A percentile compares a stretch with the other conserved stretches of the same genome.
Conservation (phyloP, 2,888 invertebrate genomes). For the Sialis lutaria region DNA sequence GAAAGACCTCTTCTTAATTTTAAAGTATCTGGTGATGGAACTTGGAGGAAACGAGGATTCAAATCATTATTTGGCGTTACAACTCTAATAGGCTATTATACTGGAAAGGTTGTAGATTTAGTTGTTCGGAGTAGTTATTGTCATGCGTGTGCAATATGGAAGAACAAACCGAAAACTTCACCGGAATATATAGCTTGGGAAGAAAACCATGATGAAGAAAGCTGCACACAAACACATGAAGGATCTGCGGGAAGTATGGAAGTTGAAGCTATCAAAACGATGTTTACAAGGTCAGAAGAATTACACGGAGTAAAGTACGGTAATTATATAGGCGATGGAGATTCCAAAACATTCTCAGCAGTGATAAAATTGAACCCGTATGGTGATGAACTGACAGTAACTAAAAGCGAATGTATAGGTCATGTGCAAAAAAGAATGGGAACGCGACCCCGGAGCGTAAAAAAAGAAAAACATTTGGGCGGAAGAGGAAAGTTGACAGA, state of each 20-base stretch:
- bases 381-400: not conserved
- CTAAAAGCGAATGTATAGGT: slow-evolving; percentile 4
- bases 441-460: not conserved
- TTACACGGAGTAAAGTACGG: not conserved
- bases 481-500: no score
- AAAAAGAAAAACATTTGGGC: slow-evolving; percentile 1
- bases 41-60: slow-evolving; percentile 1
- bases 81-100: not conserved
- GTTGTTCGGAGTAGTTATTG: slow-evolving; percentile 9
- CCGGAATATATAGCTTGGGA: slow-evolving; percentile 10
- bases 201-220: slow-evolving; percentile 8
- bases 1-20: slow-evolving; percentile 6
- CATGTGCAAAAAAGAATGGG: slow-evolving; percentile 6
- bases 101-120: slow-evolving; percentile 1
- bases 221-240: slow-evolving; percentile 7
- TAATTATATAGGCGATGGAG: not conserved
- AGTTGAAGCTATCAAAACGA: not conserved
- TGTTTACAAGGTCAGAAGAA: no score
- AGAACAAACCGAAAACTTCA: slow-evolving; percentile 8
- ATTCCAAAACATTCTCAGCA: slow-evolving; percentile 1
- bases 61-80: not conserved
- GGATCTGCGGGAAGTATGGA: slow-evolving; percentile 2
- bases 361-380: slow-evolving; percentile 1
- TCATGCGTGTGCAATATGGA: slow-evolving; percentile 9
- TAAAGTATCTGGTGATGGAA: slow-evolving; percentile 2